Evolutionary conservation across 1,140 invertebrate genomes (phyloP), one percentile per base, ranked within the genome.

Genomic region (Achatina immaculata): DNA sequence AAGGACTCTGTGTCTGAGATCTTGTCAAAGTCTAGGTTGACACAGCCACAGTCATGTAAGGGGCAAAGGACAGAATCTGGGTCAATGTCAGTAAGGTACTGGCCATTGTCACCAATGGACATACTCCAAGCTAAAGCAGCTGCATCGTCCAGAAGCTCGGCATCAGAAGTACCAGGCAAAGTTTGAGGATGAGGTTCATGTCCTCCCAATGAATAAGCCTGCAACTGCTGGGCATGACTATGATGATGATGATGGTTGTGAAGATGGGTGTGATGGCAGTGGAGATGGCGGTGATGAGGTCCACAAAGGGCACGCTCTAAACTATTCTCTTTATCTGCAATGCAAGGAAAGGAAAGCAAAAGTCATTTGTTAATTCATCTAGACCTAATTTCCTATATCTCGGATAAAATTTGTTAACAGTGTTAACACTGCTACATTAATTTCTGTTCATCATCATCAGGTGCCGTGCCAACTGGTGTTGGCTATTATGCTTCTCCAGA

Each of bases 1-100:
- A 84, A 83, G 62, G 84, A 86, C 55, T 81, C 80, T 21, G 78
- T 65, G 73, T 77, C 81, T 28, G 82, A 82, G 43, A 69, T 75
- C 36, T 66, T 82, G 69, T 82, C 77, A 38, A 40, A 38, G 36
- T 74, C 48, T 36, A 51, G 78, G 76, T 77, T 73, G 69, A 66
- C 66, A 16, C 66, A 58, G 36, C 48, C 62, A 72, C 40, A 69
- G 36, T 65, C 43, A 2, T 68, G 62, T 69, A 80, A 62, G 28
- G 65, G 28, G 7, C 36, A 38, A 43, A 4, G 42, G 36, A 24
- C 48, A 81, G 21, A 40, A 51, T 73, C 16, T 45, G 43, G 16
- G 43, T 16, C 43, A 45, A 6, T 45, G 43, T 45, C 16, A 45
- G 43, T 45, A 45, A 45, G 43, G 6, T 7, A 16, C 6, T 16